Percentiles rank a stretch among this genome's conserved stretches.
Evolutionary conservation across 2,888 invertebrate genomes (phyloP).

Genomic region (Rhingia campestris): DNA sequence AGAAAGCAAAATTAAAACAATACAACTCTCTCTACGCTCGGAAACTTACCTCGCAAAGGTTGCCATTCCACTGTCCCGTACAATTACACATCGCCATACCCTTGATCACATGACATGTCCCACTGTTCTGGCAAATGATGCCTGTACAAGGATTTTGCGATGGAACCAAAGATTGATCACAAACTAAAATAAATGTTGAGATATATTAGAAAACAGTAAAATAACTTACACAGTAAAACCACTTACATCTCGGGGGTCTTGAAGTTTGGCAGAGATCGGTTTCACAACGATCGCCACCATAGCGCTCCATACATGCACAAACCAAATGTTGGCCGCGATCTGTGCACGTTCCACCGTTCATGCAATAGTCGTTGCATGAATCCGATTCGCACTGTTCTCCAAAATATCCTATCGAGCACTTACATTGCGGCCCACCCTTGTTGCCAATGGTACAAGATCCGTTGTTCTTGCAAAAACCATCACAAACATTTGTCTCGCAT

Average conservation of each 20-base stretch:
- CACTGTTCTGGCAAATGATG: constrained; percentile 84
- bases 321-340: constrained; percentile 77
- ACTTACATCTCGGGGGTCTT: constrained; percentile 80
- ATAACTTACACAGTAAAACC: neutral
- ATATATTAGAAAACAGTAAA: neutral
- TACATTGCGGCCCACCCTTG: constrained; percentile 81
- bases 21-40: neutral
- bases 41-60: constrained; percentile 83
- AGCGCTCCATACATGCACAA: constrained; percentile 80
- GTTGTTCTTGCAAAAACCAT: constrained; percentile 84
- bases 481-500: constrained; percentile 86
- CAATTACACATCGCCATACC: constrained; percentile 84
- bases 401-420: constrained; percentile 79
- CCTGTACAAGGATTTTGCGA: constrained; percentile 81
- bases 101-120: constrained; percentile 83
- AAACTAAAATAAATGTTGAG: constrained; percentile 75
- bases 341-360: constrained; percentile 83
- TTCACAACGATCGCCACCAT: constrained; percentile 84
- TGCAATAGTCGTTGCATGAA: constrained; percentile 84
- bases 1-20: constrained; percentile 32
- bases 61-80: constrained; percentile 84
- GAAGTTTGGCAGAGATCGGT: constrained; percentile 83
- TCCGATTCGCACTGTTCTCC: constrained; percentile 84
- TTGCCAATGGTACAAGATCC: constrained; percentile 82
- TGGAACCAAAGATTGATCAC: constrained; percentile 79